These are phyloP conservation scores for Tinamus major DNA, from an alignment of 2,797 vertebrate genomes.

Conservation along the genomic window DNA sequence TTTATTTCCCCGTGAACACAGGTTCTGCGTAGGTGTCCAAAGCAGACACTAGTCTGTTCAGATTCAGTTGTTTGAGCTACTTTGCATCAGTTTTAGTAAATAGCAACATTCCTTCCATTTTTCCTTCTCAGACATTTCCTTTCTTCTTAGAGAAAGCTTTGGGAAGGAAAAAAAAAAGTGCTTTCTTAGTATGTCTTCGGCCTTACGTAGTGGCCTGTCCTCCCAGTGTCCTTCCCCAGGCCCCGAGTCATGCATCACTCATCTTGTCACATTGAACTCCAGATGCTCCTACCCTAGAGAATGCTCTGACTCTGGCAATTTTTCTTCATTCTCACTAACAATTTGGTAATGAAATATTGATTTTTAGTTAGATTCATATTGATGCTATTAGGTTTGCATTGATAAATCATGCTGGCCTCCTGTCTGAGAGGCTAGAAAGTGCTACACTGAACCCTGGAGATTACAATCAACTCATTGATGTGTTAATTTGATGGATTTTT, in stretches of 20 bases:
- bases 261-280: conserved; percentile 99
- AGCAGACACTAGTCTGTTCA: conserved; percentile 12
- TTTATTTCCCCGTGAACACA: conserved; percentile 53
- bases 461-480: conserved; percentile 99
- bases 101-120: neutral
- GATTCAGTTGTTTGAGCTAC: conserved; percentile 53
- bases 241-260: conserved; percentile 96
- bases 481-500: conserved; percentile 99
- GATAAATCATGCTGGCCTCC: conserved; percentile 96
- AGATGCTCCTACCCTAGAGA: conserved; percentile 98
- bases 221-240: conserved; percentile 94
- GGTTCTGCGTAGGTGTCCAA: conserved; percentile 7
- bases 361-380: conserved; percentile 99
- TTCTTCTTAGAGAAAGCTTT: conserved; percentile 67
- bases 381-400: conserved; percentile 99
- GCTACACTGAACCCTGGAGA: conserved; percentile 89
- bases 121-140: conserved; percentile 47
- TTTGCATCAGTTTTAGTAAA: conserved; percentile 70
- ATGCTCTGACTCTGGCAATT: conserved; percentile 93
- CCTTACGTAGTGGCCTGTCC: conserved; percentile 92
- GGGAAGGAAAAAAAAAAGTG: conserved; percentile 53
- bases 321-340: conserved; percentile 99
- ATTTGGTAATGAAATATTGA: conserved; percentile 99
- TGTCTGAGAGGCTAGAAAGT: conserved; percentile 86
- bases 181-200: conserved; percentile 79